Percentiles rank a stretch among this genome's conserved stretches.
Evolutionary conservation across 2,888 invertebrate species (phyloP).

Genomic region (Uropetala carovei): DNA sequence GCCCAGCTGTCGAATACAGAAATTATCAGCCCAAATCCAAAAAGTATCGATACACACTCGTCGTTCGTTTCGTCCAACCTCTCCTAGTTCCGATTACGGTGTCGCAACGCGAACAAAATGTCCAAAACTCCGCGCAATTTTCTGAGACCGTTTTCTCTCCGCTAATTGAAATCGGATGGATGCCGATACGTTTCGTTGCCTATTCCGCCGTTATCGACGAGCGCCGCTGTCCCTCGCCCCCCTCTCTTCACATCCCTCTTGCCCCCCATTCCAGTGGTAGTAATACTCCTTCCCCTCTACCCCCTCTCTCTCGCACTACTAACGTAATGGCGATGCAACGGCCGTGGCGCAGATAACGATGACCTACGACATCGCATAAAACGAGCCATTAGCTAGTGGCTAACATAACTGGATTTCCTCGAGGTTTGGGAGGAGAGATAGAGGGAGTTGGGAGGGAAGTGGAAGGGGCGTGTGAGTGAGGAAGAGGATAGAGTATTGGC

Average conservation of each 20-base stretch:
- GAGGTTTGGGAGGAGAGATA: background rate
- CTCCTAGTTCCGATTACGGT: too few species aligned
- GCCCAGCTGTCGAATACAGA: too few species aligned
- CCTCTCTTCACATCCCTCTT: background rate
- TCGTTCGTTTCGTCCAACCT: too few species aligned
- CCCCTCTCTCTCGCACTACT: background rate
- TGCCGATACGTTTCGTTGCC: constrained; percentile 14
- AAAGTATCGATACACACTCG: too few species aligned
- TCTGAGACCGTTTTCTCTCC: background rate
- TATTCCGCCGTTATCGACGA: constrained; percentile 43
- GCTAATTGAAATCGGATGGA: constrained; percentile 59
- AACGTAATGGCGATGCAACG: constrained; percentile 20
- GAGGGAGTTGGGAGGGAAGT: background rate
- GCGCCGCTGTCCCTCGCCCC: background rate
- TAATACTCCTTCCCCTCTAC: background rate
- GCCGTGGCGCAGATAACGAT: constrained; percentile 1
- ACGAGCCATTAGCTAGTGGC: constrained; percentile 24
- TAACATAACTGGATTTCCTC: constrained; percentile 35
- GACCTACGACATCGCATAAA: constrained; percentile 7
- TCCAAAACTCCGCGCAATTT: constrained; percentile 28
- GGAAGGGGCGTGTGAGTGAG: background rate
- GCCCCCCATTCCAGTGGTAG: background rate
- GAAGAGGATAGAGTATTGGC: background rate
- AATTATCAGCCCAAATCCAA: too few species aligned
- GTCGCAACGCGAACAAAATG: background rate